Evolutionary conservation across 1,140 invertebrate species (phyloP).

Genomic region (Sminthurinus signatus): DNA sequence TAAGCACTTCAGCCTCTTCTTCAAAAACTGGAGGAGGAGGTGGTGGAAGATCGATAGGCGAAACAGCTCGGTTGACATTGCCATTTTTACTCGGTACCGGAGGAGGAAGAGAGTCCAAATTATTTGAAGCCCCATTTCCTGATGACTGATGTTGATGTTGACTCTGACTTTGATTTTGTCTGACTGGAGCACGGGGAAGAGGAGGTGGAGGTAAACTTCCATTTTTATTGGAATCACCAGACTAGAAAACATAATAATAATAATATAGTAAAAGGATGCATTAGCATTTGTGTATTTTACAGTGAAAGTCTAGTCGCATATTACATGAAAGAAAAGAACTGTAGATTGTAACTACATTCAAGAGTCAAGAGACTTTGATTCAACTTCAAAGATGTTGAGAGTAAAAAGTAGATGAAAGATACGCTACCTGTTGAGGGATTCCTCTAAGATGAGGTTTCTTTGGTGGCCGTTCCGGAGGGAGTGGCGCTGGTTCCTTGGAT

Average conservation of each 20-base stretch:
- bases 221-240: conserved; percentile 19
- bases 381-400: too few species aligned
- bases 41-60: conserved; percentile 64
- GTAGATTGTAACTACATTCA: not conserved
- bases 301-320: too few species aligned
- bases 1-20: conserved; percentile 54
- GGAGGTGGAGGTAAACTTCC: conserved; percentile 32
- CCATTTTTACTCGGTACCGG: conserved; percentile 24
- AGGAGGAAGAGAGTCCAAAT: conserved; percentile 6
- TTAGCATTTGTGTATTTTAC: too few species aligned
- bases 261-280: too few species aligned
- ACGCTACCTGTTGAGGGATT: conserved; percentile 33
- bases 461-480: conserved; percentile 58
- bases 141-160: conserved; percentile 12
- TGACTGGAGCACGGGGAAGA: conserved; percentile 28
- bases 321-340: too few species aligned
- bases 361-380: too few species aligned
- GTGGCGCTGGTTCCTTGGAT: conserved; percentile 12
- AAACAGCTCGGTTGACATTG: conserved; percentile 45
- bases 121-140: conserved; percentile 22
- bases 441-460: conserved; percentile 66
- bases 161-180: conserved; percentile 16
- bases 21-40: conserved; percentile 54
- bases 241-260: too few species aligned
- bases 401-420: too few species aligned